These are phyloP conservation scores for Serranus cabrilla DNA, from an alignment of 2,797 vertebrate species.

Conservation along the genomic window DNA sequence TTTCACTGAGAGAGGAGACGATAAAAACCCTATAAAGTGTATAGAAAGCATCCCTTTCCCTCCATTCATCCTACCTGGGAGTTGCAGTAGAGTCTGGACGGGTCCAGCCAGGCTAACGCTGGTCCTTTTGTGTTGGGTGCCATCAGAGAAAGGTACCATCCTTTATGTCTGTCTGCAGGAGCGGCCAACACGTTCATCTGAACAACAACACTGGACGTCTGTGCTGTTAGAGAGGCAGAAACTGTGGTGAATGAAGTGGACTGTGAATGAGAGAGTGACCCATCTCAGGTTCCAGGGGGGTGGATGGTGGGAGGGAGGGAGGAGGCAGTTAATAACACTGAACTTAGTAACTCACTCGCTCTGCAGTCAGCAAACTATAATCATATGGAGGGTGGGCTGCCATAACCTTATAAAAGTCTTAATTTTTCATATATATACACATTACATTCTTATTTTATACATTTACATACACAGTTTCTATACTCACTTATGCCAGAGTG, in stretches of 20 bases:
- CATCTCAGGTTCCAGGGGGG: slow-evolving; percentile 45
- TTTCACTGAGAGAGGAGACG: neutral
- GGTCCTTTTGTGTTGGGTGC: slow-evolving; percentile 90
- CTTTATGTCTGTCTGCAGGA: slow-evolving; percentile 73
- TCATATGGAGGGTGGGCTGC: no score
- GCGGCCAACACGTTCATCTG: slow-evolving; percentile 76
- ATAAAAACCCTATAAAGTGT: neutral
- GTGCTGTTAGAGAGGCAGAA: slow-evolving; percentile 14
- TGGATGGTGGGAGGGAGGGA: slow-evolving; percentile 38
- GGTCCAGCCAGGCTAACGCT: slow-evolving; percentile 90
- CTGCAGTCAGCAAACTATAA: neutral
- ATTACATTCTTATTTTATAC: no score
- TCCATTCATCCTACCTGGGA: slow-evolving; percentile 78
- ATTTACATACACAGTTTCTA: no score
- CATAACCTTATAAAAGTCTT: no score
- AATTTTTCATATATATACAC: no score
- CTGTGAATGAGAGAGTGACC: slow-evolving; percentile 35
- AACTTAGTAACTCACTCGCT: slow-evolving; percentile 11
- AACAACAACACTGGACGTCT: slow-evolving; percentile 10
- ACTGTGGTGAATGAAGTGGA: slow-evolving; percentile 23
- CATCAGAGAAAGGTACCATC: slow-evolving; percentile 92
- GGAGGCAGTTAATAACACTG: slow-evolving; percentile 19
- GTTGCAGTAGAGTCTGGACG: slow-evolving; percentile 92
- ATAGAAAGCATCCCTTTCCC: neutral
- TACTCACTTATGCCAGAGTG: no score